phyloP scores from a whole-genome alignment of 2,113 vertebrate species.

The Petrocephalus microphthalmus region DNA sequence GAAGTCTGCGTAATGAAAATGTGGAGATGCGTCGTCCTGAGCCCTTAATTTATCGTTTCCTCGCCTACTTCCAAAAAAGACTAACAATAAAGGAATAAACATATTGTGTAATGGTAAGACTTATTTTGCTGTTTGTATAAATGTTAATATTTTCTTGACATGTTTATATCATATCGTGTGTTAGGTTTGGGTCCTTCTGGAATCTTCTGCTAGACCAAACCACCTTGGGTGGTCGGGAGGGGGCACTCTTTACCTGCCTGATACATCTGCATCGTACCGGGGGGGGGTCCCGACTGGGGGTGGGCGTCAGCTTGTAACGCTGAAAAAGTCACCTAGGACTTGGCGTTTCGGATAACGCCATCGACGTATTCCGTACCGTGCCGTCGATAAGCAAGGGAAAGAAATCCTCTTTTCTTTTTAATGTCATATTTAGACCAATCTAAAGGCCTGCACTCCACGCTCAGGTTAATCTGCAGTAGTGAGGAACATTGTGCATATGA shows the following conservation, averaged over 20 bases:
- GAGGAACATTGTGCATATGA: background rate
- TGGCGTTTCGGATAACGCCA: background rate
- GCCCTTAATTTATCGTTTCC: background rate
- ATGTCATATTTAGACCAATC: background rate
- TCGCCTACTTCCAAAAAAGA: background rate
- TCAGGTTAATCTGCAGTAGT: background rate
- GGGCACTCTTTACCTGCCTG: background rate
- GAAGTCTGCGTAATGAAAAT: background rate
- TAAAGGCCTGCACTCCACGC: background rate
- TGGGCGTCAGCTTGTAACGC: background rate
- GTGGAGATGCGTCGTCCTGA: background rate
- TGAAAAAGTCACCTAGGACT: background rate
- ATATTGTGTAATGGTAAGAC: background rate
- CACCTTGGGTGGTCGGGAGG: background rate
- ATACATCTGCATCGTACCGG: background rate
- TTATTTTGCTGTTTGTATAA: background rate
- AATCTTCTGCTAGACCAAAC: background rate
- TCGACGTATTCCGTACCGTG: background rate
- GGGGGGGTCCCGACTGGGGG: background rate
- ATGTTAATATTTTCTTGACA: background rate
- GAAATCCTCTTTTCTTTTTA: background rate
- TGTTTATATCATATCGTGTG: background rate
- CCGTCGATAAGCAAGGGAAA: background rate
- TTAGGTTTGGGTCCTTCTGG: background rate
- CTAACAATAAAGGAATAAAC: constrained; percentile 6